A percentile compares a stretch with the other conserved stretches of the same genome.
These are phyloP conservation scores for Thumatha senex DNA, from an alignment of 2,888 invertebrate genomes.

Conservation along the genomic window DNA sequence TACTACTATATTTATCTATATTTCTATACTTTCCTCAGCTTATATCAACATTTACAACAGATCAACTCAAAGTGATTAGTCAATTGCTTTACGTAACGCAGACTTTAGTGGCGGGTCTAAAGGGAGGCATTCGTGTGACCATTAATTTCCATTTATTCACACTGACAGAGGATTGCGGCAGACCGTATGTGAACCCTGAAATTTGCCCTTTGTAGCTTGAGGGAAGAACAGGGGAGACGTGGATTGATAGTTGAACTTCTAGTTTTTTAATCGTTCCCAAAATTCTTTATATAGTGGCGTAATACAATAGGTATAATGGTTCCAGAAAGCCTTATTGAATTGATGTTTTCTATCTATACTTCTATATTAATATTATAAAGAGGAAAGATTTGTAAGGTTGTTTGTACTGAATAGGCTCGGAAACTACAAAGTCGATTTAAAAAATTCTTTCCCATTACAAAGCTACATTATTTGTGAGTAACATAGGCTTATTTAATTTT, in stretches of 20 bases:
- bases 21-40: not conserved
- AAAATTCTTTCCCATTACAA: too few relatives aligned
- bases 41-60: constrained; percentile 13
- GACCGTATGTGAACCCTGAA: constrained; percentile 40
- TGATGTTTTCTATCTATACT: too few relatives aligned
- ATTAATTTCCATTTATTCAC: constrained; percentile 68
- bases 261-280: not conserved
- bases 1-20: not conserved
- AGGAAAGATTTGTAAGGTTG: too few relatives aligned
- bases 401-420: too few relatives aligned
- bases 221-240: not conserved
- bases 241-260: not conserved
- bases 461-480: too few relatives aligned
- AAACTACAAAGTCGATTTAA: too few relatives aligned
- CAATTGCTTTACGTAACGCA: constrained; percentile 33
- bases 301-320: too few relatives aligned
- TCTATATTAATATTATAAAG: too few relatives aligned
- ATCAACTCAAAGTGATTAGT: constrained; percentile 35
- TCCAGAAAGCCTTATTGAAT: too few relatives aligned
- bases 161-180: constrained; percentile 52
- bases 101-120: constrained; percentile 20
- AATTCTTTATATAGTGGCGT: not conserved
- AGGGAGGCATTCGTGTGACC: constrained; percentile 28
- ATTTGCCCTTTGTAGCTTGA: constrained; percentile 19
- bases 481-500: too few relatives aligned